phyloP scores from a whole-genome alignment of 2,888 invertebrate species.

The Thera obeliscata region DNA sequence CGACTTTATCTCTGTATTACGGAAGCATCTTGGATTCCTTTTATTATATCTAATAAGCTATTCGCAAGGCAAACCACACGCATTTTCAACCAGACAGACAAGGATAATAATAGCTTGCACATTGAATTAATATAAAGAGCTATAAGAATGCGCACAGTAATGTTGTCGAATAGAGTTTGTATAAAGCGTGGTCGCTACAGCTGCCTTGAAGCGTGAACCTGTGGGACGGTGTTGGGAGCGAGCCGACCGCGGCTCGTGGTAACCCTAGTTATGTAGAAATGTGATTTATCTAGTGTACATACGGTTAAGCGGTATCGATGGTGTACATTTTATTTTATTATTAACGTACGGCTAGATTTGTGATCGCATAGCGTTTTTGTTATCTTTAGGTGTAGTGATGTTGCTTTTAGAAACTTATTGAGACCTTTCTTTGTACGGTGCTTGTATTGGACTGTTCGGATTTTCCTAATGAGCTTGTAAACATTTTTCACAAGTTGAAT shows the following conservation, averaged over 20 bases:
- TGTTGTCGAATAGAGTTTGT: slow-evolving; percentile 2
- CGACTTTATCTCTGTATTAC: background rate
- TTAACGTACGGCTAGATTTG: slow-evolving; percentile 74
- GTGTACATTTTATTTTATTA: slow-evolving; percentile 79
- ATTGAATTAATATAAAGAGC: background rate
- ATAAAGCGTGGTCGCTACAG: slow-evolving; percentile 7
- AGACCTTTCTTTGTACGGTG: slow-evolving; percentile 34
- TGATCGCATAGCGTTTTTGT: slow-evolving; percentile 75
- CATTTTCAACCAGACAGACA: background rate
- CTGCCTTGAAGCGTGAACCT: slow-evolving; percentile 8
- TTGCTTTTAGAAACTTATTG: slow-evolving; percentile 34
- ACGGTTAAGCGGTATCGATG: slow-evolving; percentile 72
- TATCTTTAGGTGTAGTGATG: slow-evolving; percentile 36
- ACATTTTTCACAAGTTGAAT: slow-evolving; percentile 26
- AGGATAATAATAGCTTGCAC: background rate
- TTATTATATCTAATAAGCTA: background rate
- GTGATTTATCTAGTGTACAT: slow-evolving; percentile 82
- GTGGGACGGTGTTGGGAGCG: slow-evolving; percentile 15
- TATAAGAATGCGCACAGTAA: background rate
- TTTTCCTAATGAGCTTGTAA: slow-evolving; percentile 39
- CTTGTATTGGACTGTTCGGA: slow-evolving; percentile 38
- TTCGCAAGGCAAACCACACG: background rate
- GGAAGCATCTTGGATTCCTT: background rate
- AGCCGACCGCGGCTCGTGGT: slow-evolving; percentile 25
- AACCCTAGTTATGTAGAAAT: slow-evolving; percentile 57